Percentiles rank a stretch among this genome's conserved stretches.
Evolutionary conservation across 2,797 vertebrate genomes (phyloP).

Genomic region (Microchirus variegatus): DNA sequence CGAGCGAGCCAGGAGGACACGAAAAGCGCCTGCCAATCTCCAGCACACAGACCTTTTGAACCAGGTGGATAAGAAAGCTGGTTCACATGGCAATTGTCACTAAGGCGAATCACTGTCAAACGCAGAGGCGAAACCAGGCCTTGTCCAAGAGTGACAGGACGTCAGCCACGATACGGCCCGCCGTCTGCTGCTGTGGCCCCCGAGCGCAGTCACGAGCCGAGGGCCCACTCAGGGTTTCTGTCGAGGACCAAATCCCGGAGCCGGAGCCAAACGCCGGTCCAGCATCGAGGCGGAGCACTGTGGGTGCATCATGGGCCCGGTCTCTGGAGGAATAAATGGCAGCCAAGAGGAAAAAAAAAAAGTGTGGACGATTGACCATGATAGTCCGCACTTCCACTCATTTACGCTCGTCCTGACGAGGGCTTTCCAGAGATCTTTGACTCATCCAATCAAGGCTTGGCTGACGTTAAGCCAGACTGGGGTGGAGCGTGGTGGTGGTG

Average conservation of each 20-base stretch:
- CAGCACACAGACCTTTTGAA: slow-evolving; percentile 70
- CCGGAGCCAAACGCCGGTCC: slow-evolving; percentile 60
- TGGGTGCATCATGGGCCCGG: slow-evolving; percentile 18
- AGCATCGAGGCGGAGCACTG: slow-evolving; percentile 36
- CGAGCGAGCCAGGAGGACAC: too few species aligned
- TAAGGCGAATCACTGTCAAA: slow-evolving; percentile 73
- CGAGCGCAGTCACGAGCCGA: slow-evolving; percentile 67
- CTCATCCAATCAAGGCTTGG: slow-evolving; percentile 70
- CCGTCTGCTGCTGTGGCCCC: slow-evolving; percentile 76
- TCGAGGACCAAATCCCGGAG: slow-evolving; percentile 57
- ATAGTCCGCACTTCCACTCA: slow-evolving; percentile 51
- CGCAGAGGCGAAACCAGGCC: slow-evolving; percentile 68
- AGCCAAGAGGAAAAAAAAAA: slow-evolving; percentile 56
- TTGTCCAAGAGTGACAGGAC: slow-evolving; percentile 77
- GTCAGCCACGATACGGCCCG: slow-evolving; percentile 78
- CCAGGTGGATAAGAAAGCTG: slow-evolving; percentile 74
- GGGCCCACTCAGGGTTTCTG: slow-evolving; percentile 73
- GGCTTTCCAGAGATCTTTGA: slow-evolving; percentile 62
- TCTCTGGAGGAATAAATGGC: slow-evolving; percentile 50
- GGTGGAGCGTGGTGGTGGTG: slow-evolving; percentile 6
- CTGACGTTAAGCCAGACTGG: slow-evolving; percentile 34
- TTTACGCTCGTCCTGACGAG: slow-evolving; percentile 59
- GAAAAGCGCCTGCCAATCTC: slow-evolving; percentile 68
- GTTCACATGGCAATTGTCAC: slow-evolving; percentile 76
- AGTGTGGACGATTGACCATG: slow-evolving; percentile 32